Percentiles rank a stretch among this genome's conserved stretches.
phyloP scores from a whole-genome alignment of 2,113 vertebrate genomes.

The Sebastes schlegelii region DNA sequence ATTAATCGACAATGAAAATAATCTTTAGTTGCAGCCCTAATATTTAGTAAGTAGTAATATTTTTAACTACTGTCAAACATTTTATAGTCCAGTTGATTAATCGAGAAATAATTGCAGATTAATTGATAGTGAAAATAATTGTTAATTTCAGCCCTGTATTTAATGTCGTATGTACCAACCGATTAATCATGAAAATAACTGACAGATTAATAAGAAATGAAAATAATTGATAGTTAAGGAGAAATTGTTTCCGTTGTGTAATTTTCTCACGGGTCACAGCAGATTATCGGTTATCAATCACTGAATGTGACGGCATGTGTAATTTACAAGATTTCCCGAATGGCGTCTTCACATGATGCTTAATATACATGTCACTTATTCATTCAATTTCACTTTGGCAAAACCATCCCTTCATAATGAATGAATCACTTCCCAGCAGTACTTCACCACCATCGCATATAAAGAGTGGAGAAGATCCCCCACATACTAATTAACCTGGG shows the following conservation, averaged over 20 bases:
- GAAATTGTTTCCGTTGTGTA: neutral
- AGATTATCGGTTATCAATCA: neutral
- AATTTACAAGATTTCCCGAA: conserved; percentile 1
- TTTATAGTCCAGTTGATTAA: neutral
- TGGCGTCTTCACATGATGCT: neutral
- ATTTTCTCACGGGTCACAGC: neutral
- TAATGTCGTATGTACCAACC: neutral
- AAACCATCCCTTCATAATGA: neutral
- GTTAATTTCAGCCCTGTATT: neutral
- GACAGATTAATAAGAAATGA: neutral
- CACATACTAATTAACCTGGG: conserved; percentile 30
- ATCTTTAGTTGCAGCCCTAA: too few relatives aligned
- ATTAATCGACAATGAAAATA: too few relatives aligned
- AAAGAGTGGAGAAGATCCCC: neutral
- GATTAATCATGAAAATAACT: neutral
- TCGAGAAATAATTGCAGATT: neutral
- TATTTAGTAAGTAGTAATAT: too few relatives aligned
- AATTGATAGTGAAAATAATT: neutral
- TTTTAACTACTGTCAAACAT: neutral
- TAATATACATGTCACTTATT: neutral
- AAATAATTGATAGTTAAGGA: neutral
- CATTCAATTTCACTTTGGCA: neutral
- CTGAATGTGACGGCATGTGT: neutral
- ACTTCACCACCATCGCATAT: neutral
- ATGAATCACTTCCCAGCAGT: neutral